A percentile compares a stretch with the other conserved stretches of the same genome.
Conservation (phyloP, 2,113 vertebrate species). For the Gallinago media region DNA sequence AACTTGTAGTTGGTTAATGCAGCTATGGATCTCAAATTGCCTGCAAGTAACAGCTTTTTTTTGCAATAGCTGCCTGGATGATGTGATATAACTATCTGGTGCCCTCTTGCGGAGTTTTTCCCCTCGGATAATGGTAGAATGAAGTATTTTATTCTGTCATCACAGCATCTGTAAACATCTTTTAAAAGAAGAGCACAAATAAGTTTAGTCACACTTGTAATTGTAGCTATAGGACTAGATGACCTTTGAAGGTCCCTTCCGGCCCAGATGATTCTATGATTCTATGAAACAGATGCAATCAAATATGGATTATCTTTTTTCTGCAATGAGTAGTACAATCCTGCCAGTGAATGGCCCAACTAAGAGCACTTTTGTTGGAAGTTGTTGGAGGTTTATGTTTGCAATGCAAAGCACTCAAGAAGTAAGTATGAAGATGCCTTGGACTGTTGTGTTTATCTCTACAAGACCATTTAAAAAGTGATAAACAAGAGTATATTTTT, state of each 20-base stretch:
- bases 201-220: background rate
- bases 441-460: background rate
- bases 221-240: background rate
- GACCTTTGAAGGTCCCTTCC: no score
- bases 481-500: background rate
- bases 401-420: background rate
- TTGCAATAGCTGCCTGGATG: background rate
- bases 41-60: background rate
- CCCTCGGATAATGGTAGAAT: background rate
- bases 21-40: background rate
- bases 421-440: background rate
- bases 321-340: background rate
- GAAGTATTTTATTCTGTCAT: background rate
- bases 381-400: background rate
- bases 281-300: background rate
- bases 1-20: background rate
- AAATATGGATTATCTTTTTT: background rate
- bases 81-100: background rate
- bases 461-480: background rate
- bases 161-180: background rate
- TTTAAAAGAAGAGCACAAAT: background rate
- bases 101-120: slow-evolving; percentile 22
- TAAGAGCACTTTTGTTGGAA: background rate
- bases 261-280: no score
- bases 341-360: background rate